Percentiles rank a stretch among this genome's conserved stretches.
These are phyloP conservation scores for Gasterosteus aculeatus DNA, from an alignment of 2,113 vertebrate species.

Conservation along the genomic window DNA sequence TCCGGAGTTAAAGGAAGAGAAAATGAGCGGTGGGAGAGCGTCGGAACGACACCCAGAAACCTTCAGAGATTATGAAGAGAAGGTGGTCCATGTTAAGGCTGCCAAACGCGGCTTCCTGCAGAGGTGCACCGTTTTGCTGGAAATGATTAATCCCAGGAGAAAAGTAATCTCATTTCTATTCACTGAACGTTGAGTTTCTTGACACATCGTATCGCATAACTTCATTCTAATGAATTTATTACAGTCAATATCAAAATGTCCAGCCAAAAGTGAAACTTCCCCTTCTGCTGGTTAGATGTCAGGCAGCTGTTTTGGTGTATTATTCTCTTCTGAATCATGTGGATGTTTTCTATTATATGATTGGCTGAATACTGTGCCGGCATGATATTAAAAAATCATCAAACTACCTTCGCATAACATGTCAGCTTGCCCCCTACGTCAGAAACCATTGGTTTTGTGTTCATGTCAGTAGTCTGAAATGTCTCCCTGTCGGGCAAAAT, in stretches of 20 bases:
- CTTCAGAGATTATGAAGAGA: conserved; percentile 21
- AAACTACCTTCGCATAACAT: conserved; percentile 18
- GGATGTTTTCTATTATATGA: not conserved
- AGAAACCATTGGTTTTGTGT: conserved; percentile 43
- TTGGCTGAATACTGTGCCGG: not conserved
- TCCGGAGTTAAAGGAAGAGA: conserved; percentile 19
- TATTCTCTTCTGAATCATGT: conserved; percentile 23
- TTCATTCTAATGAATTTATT: conserved; percentile 1
- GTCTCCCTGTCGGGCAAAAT: conserved; percentile 58
- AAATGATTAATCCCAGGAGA: conserved; percentile 4
- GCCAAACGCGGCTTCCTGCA: conserved; percentile 28
- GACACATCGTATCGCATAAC: conserved; percentile 1
- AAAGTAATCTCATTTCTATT: conserved; percentile 26
- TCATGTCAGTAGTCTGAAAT: conserved; percentile 28
- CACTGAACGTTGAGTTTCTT: conserved; percentile 32
- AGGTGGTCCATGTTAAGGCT: conserved; percentile 23
- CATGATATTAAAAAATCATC: conserved; percentile 12
- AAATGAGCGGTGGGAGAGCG: conserved; percentile 14
- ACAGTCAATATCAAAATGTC: conserved; percentile 9
- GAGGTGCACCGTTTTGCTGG: conserved; percentile 6
- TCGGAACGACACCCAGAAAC: conserved; percentile 1
- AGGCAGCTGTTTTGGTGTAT: not conserved
- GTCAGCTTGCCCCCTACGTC: conserved; percentile 14
- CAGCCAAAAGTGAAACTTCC: not conserved
- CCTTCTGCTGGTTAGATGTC: not conserved